Percentiles rank a stretch among this genome's conserved stretches.
Conservation (phyloP, 2,888 invertebrate species). For the Keiferia lycopersicella region DNA sequence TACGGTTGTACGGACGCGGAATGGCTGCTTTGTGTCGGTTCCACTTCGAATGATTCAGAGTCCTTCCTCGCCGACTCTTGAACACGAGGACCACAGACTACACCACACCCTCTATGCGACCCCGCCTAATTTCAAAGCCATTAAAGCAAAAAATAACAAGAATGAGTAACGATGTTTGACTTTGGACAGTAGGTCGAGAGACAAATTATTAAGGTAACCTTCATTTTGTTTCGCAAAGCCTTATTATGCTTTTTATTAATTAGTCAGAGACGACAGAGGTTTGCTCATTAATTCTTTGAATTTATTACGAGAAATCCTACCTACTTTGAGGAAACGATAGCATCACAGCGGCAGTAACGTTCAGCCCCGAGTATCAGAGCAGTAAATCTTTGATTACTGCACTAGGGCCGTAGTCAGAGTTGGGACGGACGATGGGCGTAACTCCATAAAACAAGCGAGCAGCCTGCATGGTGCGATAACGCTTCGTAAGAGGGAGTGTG, state of each 20-base stretch:
- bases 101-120: slow-evolving; percentile 32
- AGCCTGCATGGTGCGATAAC: slow-evolving; percentile 3
- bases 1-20: slow-evolving; percentile 43
- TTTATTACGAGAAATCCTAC: too few species aligned
- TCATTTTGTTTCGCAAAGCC: not conserved
- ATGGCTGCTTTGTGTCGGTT: slow-evolving; percentile 43
- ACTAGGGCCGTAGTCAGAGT: not conserved
- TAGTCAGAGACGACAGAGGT: too few species aligned
- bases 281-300: too few species aligned
- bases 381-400: slow-evolving; percentile 14
- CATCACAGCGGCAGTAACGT: too few species aligned
- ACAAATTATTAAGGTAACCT: not conserved
- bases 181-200: slow-evolving; percentile 16
- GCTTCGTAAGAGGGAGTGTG: not conserved
- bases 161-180: slow-evolving; percentile 29
- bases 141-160: slow-evolving; percentile 36
- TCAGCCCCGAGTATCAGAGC: not conserved
- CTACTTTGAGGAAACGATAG: too few species aligned
- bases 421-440: not conserved
- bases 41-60: slow-evolving; percentile 39
- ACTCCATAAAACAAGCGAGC: not conserved
- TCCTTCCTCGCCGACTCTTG: not conserved
- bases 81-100: slow-evolving; percentile 35
- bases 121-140: slow-evolving; percentile 38
- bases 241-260: not conserved